A percentile compares a stretch with the other conserved stretches of the same genome.
Conservation (phyloP, 2,797 vertebrate genomes). For the Anabas testudineus region DNA sequence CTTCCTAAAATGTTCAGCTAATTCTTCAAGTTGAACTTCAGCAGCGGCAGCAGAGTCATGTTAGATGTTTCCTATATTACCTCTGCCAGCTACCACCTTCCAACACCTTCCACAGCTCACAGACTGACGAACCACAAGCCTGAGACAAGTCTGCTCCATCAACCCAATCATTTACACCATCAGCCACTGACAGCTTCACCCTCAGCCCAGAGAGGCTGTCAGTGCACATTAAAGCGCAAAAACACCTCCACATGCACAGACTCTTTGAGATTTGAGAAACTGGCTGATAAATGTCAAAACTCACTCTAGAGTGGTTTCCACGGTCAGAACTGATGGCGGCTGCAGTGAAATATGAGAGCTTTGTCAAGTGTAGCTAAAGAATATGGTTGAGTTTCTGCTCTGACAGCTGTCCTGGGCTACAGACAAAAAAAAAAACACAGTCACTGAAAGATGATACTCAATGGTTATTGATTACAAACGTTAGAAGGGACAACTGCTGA, state of each 20-base stretch:
- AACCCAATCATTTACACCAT: slow-evolving; percentile 36
- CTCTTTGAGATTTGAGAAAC: slow-evolving; percentile 20
- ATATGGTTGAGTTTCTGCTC: slow-evolving; percentile 64
- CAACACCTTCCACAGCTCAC: slow-evolving; percentile 27
- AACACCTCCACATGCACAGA: slow-evolving; percentile 27
- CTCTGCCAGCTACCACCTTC: slow-evolving; percentile 3
- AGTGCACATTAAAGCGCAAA: slow-evolving; percentile 31
- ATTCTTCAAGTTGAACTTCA: neutral
- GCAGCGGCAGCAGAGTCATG: neutral
- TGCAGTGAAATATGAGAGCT: slow-evolving; percentile 53
- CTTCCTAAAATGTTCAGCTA: no score
- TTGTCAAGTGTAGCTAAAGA: slow-evolving; percentile 39
- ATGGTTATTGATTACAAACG: slow-evolving; percentile 76
- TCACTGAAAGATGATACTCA: slow-evolving; percentile 70
- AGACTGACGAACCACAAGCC: slow-evolving; percentile 42
- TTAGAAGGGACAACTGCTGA: slow-evolving; percentile 56
- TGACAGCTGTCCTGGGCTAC: slow-evolving; percentile 67
- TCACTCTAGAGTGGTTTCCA: slow-evolving; percentile 35
- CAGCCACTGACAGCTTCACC: slow-evolving; percentile 50
- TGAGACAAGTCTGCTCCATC: slow-evolving; percentile 41
- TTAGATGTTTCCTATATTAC: neutral
- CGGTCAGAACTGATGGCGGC: slow-evolving; percentile 39
- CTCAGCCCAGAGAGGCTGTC: slow-evolving; percentile 37
- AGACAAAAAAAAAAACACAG: slow-evolving; percentile 38
- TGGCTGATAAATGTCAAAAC: slow-evolving; percentile 34